phyloP scores from a whole-genome alignment of 1,140 invertebrate species.

The Aleiodes sp. region DNA sequence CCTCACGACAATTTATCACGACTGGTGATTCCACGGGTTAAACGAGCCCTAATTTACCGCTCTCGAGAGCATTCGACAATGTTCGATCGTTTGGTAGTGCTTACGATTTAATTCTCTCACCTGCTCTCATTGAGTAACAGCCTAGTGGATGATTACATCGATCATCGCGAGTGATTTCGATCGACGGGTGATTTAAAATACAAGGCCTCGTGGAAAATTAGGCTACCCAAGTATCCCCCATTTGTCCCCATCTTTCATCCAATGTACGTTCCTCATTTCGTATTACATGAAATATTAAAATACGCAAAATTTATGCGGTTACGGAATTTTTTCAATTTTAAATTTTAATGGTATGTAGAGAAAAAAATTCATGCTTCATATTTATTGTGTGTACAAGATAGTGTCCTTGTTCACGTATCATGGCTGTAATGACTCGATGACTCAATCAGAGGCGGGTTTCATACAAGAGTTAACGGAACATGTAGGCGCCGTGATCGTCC shows the following conservation, averaged over 20 bases:
- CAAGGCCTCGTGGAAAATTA: neutral
- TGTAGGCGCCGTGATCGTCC: constrained; percentile 8
- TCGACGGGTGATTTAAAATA: constrained; percentile 6
- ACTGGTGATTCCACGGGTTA: neutral
- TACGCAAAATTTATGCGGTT: neutral
- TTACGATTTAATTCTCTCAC: constrained; percentile 25
- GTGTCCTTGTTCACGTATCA: constrained; percentile 34
- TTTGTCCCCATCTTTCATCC: neutral
- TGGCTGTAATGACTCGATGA: constrained; percentile 49
- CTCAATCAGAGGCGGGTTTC: constrained; percentile 48
- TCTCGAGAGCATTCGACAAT: constrained; percentile 16
- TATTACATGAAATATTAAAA: neutral
- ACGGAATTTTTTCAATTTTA: neutral
- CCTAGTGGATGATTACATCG: constrained; percentile 2
- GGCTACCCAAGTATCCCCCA: neutral
- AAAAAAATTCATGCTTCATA: neutral
- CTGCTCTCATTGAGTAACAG: constrained; percentile 3
- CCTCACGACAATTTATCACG: constrained; percentile 4
- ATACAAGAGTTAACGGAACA: neutral
- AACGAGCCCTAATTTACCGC: constrained; percentile 1
- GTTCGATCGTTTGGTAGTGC: constrained; percentile 13
- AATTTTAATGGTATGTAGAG: too few species aligned
- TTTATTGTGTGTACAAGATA: neutral
- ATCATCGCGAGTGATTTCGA: constrained; percentile 1
- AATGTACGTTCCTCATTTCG: neutral